A percentile compares a stretch with the other conserved stretches of the same genome.
phyloP scores from a whole-genome alignment of 2,797 vertebrate genomes.

The Sus cebifrons region DNA sequence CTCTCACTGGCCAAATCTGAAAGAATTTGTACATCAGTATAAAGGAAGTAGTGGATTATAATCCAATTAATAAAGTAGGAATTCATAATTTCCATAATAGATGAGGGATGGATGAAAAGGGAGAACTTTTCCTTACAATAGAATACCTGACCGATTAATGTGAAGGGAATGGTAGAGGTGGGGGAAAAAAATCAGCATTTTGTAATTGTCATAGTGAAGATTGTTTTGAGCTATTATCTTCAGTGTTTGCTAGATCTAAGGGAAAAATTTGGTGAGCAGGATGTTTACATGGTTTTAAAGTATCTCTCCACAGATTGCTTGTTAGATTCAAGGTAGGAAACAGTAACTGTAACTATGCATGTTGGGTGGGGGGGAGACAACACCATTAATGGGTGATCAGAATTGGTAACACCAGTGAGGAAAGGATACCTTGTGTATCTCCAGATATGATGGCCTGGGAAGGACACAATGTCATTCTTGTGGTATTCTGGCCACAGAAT shows the following conservation, averaged over 20 bases:
- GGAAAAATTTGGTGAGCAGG: background rate
- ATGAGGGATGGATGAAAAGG: background rate
- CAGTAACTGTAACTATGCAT: background rate
- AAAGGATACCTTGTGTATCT: conserved; percentile 13
- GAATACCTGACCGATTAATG: background rate
- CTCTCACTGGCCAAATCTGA: background rate
- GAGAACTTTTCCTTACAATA: background rate
- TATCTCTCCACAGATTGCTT: background rate
- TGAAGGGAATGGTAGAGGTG: background rate
- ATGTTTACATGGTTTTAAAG: conserved; percentile 30
- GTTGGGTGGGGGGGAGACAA: background rate
- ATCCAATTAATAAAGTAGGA: background rate
- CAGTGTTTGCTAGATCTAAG: background rate
- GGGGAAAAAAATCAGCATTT: background rate
- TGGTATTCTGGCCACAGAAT: conserved; percentile 15
- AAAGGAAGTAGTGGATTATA: conserved; percentile 26
- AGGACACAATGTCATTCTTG: background rate
- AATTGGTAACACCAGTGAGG: background rate
- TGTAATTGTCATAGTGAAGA: background rate
- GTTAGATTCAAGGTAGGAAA: background rate
- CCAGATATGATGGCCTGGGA: background rate
- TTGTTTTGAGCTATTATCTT: background rate
- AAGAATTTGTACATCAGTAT: background rate
- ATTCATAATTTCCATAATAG: background rate
- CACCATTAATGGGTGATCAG: background rate